Conservation (phyloP, 2,888 invertebrate species). For the Campoplex nolae region DNA sequence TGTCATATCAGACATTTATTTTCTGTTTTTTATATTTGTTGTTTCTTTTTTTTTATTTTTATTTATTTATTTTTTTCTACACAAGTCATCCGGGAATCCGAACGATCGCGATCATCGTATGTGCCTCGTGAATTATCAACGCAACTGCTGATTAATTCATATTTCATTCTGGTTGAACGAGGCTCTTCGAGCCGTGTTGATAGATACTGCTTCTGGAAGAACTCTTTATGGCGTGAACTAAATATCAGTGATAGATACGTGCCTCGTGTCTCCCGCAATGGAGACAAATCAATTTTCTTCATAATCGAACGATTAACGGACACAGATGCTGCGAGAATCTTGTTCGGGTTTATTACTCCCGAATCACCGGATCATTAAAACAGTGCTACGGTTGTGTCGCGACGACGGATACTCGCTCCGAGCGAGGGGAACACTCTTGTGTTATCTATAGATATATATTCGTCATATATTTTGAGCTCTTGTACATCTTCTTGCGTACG, state of each 20-base stretch:
- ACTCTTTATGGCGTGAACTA: not conserved
- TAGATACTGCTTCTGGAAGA: not conserved
- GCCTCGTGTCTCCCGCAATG: conserved; percentile 32
- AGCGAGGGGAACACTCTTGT: conserved; percentile 3
- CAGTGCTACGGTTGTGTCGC: conserved; percentile 54
- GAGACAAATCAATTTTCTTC: not conserved
- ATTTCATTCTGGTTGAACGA: not conserved
- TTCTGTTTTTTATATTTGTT: not conserved
- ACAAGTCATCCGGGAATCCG: not conserved
- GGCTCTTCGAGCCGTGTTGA: not conserved
- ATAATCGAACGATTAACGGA: conserved; percentile 18
- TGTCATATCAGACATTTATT: conserved; percentile 21
- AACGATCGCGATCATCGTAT: not conserved
- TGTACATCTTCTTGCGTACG: conserved; percentile 16
- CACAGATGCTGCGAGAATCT: conserved; percentile 56
- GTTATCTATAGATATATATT: not conserved
- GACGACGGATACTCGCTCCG: not conserved
- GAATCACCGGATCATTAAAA: conserved; percentile 63
- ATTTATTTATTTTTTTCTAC: not conserved
- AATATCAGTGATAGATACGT: conserved; percentile 16
- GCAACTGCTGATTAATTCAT: not conserved
- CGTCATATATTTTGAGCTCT: not conserved
- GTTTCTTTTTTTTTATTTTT: not conserved
- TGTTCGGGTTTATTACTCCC: conserved; percentile 41
- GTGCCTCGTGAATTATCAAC: not conserved